Evolutionary conservation across 1,140 invertebrate species (phyloP).

Genomic region (Schlechtendalia chinensis): DNA sequence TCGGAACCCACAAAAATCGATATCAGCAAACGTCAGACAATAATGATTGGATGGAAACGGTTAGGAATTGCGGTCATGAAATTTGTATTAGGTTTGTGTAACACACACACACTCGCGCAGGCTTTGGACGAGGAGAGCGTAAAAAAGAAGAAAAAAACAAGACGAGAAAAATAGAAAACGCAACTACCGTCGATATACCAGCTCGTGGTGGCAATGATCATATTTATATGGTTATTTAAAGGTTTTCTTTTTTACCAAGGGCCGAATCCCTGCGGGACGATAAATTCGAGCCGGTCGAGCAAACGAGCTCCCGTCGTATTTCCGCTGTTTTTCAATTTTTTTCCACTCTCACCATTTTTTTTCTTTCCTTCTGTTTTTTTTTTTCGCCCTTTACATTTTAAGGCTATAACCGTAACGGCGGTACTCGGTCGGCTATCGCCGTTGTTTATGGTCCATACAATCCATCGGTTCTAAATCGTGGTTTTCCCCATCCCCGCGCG

Average conservation of each 20-base stretch:
- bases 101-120: neutral
- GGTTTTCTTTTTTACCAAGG: constrained; percentile 33
- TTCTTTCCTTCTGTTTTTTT: neutral
- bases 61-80: constrained; percentile 31
- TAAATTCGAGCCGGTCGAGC: constrained; percentile 43
- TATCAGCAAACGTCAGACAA: constrained; percentile 10
- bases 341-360: constrained; percentile 1
- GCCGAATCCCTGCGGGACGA: constrained; percentile 29
- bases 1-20: neutral
- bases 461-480: constrained; percentile 42
- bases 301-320: constrained; percentile 8
- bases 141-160: constrained; percentile 1
- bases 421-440: neutral
- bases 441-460: constrained; percentile 46
- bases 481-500: neutral
- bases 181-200: neutral
- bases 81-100: constrained; percentile 37
- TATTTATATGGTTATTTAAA: constrained; percentile 50
- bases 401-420: neutral
- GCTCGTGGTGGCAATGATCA: constrained; percentile 40
- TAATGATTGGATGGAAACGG: constrained; percentile 46
- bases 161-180: constrained; percentile 35
- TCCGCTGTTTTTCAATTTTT: constrained; percentile 48
- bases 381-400: constrained; percentile 23
- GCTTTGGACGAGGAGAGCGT: neutral